Base-by-base conservation (phyloP, 2,113 vertebrate genomes). In the Callithrix jacchus region DNA sequence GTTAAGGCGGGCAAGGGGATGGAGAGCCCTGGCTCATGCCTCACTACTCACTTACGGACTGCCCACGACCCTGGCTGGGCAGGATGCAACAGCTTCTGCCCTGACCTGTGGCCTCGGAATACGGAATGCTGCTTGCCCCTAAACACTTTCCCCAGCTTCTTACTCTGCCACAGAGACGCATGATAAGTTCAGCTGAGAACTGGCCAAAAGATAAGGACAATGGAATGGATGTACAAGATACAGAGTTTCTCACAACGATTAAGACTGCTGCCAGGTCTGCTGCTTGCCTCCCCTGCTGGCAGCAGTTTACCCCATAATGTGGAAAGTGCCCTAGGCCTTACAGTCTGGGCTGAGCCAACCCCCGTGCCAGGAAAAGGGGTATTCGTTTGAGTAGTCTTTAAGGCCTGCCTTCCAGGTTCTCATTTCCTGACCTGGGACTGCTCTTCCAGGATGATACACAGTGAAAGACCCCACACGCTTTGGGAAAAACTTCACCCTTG, bases 261-360 rank as follows among this genome's bases (percentile, higher is more conserved):
- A 27, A 64, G 52, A 82, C 18, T 17, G 42, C 21, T 37, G 16
- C 3, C 25, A 49, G 14, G 17, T 49, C 25, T 89, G 2, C 14
- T 21, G 13, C 6, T 82, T 40, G 6, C 40, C 17, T 83, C 17
- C 9, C 40, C 6, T 23, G 2, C 42, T 9, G n/a, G 27, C 16
- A 14, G 8, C 30, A 8, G 70, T n/a, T 73, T 12, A 18, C 23
- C 1, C 8, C 12, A 18, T 45, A 64, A 0, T 11, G 20, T 2
- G 85, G 37, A 77, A 70, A 89, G 6, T 40, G 23, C 25, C 40
- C 13, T 8, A 54, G 73, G 47, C 25, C 58, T 94, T 61, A 54
- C 49, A 81, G 87, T 89, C 32, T 68, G 42, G 49, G 66, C 35
- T 2, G 2, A 85, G 13, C 12, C 6, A 70, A 80, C 3, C 5